Conservation (phyloP, 2,888 invertebrate species). For the Mythimna pallens region DNA sequence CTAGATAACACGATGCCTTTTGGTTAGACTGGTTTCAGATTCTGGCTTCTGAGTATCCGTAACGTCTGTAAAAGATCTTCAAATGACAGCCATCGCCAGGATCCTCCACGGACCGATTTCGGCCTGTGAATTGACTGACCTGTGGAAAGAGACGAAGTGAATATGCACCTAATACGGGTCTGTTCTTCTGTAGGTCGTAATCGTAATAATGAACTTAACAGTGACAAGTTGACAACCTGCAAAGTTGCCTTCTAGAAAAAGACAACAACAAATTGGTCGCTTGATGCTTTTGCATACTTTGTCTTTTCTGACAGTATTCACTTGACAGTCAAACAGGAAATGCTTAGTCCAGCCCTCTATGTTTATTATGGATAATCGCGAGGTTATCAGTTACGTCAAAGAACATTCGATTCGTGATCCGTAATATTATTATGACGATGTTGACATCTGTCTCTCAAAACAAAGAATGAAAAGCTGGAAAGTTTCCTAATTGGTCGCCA, state of each 20-base stretch:
- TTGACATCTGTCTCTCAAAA: slow-evolving; percentile 37
- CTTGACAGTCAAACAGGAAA: too few species aligned
- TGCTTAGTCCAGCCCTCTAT: neutral
- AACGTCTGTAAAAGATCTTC: too few species aligned
- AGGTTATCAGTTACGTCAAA: slow-evolving; percentile 56
- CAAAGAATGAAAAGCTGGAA: slow-evolving; percentile 40
- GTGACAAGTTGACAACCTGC: neutral
- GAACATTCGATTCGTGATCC: slow-evolving; percentile 41
- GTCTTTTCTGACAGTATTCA: too few species aligned
- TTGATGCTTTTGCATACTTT: too few species aligned
- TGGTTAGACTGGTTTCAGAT: too few species aligned
- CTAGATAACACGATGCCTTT: too few species aligned
- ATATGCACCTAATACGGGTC: neutral
- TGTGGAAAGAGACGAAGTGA: neutral
- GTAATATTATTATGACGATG: slow-evolving; percentile 15
- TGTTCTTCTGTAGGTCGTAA: neutral
- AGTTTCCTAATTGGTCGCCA: slow-evolving; percentile 35
- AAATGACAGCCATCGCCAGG: neutral
- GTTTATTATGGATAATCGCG: slow-evolving; percentile 20
- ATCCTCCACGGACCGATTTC: neutral
- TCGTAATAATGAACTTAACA: neutral
- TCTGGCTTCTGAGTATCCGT: too few species aligned
- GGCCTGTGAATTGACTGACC: too few species aligned
- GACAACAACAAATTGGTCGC: neutral
- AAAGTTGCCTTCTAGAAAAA: neutral